Evolutionary conservation across 2,113 vertebrate species (phyloP), one percentile per base, ranked within the genome.

Genomic region (Spermophilus dauricus): DNA sequence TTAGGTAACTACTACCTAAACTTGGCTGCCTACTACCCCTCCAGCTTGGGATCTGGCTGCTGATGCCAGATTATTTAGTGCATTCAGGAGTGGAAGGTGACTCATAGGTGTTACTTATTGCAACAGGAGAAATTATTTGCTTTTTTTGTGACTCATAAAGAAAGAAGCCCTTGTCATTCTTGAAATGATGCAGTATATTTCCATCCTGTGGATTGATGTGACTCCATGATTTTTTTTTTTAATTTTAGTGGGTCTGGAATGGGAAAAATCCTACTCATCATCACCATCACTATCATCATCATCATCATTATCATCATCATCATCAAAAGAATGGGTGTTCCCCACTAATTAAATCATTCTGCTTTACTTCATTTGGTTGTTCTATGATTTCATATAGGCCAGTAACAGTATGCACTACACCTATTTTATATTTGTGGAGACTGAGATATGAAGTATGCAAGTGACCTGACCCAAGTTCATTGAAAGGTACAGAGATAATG

Each of bases 91-190:
- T 5, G 56, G n/a, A 53, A 56, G 70, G 39, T 80, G 63, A 51
- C 12, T 65, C 53, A 2, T 45, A 32, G 42, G 70, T 70, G 34
- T 39, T 77, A 72, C 61, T 81, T 89, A 42, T 72, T 89, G 53
- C 13, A 77, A 95, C 6, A 89, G 14, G 45, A 88, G 53, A 88
- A 63, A 39, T 89, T 11, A 70, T 91, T 45, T 91, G 78, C 73
- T 91, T 4, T 20, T n/a, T n/a, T 67, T 94, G 63, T 97, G 83
- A 97, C 42, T 95, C 89, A 94, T 39, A 56, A 53, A 30, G 39
- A 81, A 70, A 89, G 26, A 34, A 48, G 30, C 6, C 37, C 6
- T 37, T 89, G 53, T 69, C 67, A 51, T 63, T 80, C 42, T 85
- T 76, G 58, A 93, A 80, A 90, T 81, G 88, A 95, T 70, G 81